These are phyloP conservation scores for Glareola pratincola DNA, from an alignment of 2,113 vertebrate species.

Conservation along the genomic window DNA sequence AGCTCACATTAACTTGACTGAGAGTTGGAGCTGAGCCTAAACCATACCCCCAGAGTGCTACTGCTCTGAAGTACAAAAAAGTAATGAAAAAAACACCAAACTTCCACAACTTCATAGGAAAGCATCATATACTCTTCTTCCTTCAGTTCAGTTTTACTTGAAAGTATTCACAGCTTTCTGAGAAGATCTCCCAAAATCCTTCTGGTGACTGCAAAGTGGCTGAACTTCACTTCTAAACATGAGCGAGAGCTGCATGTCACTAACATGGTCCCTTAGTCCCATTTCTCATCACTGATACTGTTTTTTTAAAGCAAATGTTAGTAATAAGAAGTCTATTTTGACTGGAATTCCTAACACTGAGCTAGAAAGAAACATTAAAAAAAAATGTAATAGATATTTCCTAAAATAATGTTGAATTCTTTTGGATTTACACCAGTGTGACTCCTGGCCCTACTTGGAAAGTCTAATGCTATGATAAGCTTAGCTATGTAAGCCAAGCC, in stretches of 20 bases:
- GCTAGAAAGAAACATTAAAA: background rate
- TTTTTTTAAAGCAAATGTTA: background rate
- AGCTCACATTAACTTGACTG: constrained; percentile 16
- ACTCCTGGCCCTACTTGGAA: background rate
- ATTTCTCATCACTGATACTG: background rate
- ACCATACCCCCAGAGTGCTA: background rate
- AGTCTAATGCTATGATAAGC: background rate
- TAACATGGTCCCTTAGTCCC: background rate
- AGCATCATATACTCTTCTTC: background rate
- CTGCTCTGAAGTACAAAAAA: background rate
- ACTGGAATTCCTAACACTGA: background rate
- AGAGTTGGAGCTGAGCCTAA: constrained; percentile 24
- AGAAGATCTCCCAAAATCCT: background rate
- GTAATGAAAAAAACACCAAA: background rate
- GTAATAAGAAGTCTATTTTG: background rate
- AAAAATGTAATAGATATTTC: background rate
- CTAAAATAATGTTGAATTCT: background rate
- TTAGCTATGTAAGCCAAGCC: background rate
- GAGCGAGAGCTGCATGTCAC: background rate
- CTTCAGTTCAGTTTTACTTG: background rate
- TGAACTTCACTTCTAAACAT: background rate
- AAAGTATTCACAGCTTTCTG: background rate
- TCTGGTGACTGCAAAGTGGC: background rate
- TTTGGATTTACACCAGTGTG: background rate
- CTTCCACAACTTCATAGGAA: background rate